Base-by-base conservation (phyloP, 2,888 invertebrate genomes). In the Apodemia duryi region DNA sequence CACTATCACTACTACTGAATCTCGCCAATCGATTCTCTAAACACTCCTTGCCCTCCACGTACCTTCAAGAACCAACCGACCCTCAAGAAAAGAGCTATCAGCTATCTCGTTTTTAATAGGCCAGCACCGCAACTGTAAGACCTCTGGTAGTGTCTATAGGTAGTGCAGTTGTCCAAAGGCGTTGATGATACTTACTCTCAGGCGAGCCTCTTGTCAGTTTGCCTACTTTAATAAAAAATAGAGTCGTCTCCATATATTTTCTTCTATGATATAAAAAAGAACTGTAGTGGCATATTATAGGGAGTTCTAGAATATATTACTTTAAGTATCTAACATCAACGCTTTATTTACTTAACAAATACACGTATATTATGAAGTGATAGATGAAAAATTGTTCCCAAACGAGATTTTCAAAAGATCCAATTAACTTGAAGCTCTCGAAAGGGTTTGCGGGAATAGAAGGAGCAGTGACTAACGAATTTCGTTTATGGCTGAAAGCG, bases 361-460 rank as follows among this genome's bases (percentile, higher is more conserved):
- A 35, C 74, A 77, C 77, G 75, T 73, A 81, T 80, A 82, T 84
- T 77, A 77, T 76, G 73, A 80, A 79, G 75, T 79, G 79, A 82
- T 84, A 82, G 84, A 84, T 79, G 82, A 84, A 84, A 85, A 82
- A 79, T 81, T 79, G 80, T 82, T 82, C 80, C 73, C 71, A 72
- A 72, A 77, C 76, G 77, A 79, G 77, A 80, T 80, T 80, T 83
- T 85, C 83, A 84, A 85, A 84, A 84, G 85, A 85, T 84, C 83
- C 85, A 86, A 86, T 86, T 85, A 86, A 84, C 81, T 78, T 76
- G 69, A 75, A 73, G 75, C 79, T 77, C 83, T 84, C 80, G 78
- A 83, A 85, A 81, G 82, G 83, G 82, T 83, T 82, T 79, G 77
- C 70, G 77, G 77, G 78, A 72, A 77, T 81, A 77, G 78, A 78